A percentile compares a stretch with the other conserved stretches of the same genome.
These are phyloP conservation scores for Sinhomidia bicolor DNA, from an alignment of 2,888 invertebrate species.

Conservation along the genomic window DNA sequence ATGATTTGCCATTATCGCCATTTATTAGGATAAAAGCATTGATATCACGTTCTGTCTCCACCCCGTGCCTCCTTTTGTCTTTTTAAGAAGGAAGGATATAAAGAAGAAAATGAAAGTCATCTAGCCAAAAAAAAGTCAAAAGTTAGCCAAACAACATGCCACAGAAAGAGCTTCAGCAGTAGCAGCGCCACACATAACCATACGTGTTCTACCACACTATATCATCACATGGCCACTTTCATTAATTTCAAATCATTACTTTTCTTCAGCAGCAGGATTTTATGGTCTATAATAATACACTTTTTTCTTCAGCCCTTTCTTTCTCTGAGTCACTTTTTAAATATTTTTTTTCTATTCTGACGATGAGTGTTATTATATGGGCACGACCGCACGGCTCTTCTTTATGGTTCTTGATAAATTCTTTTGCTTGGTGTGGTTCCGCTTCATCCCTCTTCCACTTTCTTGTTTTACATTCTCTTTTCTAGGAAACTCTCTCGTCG, in stretches of 20 bases:
- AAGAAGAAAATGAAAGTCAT: background rate
- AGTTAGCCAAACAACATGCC: background rate
- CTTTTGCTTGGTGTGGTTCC: constrained; percentile 11
- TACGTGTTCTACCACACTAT: background rate
- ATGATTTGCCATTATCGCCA: background rate
- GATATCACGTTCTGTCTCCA: constrained; percentile 5
- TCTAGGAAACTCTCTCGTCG: constrained; percentile 15
- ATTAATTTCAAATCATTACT: constrained; percentile 42
- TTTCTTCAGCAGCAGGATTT: constrained; percentile 14
- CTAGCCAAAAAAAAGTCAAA: background rate
- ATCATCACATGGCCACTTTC: background rate
- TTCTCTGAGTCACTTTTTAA: background rate
- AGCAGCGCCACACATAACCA: background rate
- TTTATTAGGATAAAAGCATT: constrained; percentile 23
- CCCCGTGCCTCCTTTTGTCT: background rate
- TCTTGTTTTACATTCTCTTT: background rate
- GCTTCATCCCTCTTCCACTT: constrained; percentile 11
- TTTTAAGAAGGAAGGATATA: background rate
- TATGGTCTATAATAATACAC: constrained; percentile 14
- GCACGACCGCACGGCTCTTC: background rate
- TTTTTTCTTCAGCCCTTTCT: background rate
- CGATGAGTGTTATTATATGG: constrained; percentile 10
- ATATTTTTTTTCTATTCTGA: background rate
- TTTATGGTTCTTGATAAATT: constrained; percentile 18
- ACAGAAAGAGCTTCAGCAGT: background rate